Evolutionary conservation across 2,888 invertebrate genomes (phyloP), one percentile per base, ranked within the genome.

Genomic region (Formica aserva): DNA sequence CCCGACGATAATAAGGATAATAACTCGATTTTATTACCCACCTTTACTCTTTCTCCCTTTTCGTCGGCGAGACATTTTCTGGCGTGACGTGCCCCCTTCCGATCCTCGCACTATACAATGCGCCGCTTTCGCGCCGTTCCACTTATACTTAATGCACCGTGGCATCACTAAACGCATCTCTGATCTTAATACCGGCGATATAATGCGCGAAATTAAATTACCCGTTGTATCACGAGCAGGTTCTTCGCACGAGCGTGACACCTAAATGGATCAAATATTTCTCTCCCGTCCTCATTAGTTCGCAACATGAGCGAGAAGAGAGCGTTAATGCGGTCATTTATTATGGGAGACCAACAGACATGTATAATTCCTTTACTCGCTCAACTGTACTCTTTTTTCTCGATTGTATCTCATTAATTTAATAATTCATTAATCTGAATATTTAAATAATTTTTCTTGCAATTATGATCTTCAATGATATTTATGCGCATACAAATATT

Each of bases 21-120:
- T 91, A 88, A 89, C 90, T 90, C 89, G 90, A 91, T 91, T 90
- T 91, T 90, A 91, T 90, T 90, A 86, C 82, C 86, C 85, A 86
- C 91, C 88, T 86, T 85, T 88, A 82, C 86, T 87, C 89, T 89
- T 86, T 83, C 87, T 87, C 91, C 85, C 83, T 89, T 85, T 88
- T 78, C 88, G 78, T 81, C 84, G 77, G 85, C 85, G 86, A 90
- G 85, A 88, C 84, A 90, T 88, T 90, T 90, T 86, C 87, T 86
- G 85, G 32, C 88, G 85, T 84, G 85, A 84, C 84, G 69, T 83
- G 84, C 88, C 85, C 84, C 82, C 55, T 65, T 84, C 62, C 81
- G 55, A 71, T 60, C 48, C 76, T 13, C 65, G 62, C 63, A 69
- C 67, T 38, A 77, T 67, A 86, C 89, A 87, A 88, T 87, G 89